Conservation (phyloP, 2,888 invertebrate species). For the Helleia helle region DNA sequence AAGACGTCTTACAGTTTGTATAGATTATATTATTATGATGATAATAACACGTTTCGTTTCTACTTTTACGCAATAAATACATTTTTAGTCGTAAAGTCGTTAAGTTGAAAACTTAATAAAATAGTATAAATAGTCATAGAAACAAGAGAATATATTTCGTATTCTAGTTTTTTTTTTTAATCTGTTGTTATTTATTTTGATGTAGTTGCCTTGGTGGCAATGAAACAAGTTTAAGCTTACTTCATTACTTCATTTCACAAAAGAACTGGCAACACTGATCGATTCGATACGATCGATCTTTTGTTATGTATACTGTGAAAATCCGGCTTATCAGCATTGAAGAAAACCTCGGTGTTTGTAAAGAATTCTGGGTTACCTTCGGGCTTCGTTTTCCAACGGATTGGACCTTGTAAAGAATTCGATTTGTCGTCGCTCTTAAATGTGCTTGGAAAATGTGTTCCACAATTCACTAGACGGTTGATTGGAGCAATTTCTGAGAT, state of each 20-base stretch:
- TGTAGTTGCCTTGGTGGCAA: not conserved
- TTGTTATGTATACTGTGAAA: not conserved
- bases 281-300: not conserved
- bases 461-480: not conserved
- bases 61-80: too few species aligned
- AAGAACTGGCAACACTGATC: not conserved
- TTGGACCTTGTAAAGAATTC: slow-evolving; percentile 2
- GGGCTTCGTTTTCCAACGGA: not conserved
- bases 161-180: too few species aligned
- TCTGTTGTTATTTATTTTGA: too few species aligned
- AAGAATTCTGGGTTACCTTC: slow-evolving; percentile 6
- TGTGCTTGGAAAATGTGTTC: slow-evolving; percentile 1
- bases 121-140: too few species aligned
- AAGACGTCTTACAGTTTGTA: too few species aligned
- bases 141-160: too few species aligned
- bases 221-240: not conserved
- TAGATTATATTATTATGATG: too few species aligned
- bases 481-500: not conserved
- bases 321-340: not conserved
- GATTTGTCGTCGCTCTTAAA: slow-evolving; percentile 3
- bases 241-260: not conserved
- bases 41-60: too few species aligned
- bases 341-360: slow-evolving; percentile 2
- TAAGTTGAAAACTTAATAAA: too few species aligned
- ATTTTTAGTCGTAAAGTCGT: too few species aligned